Percentiles rank a stretch among this genome's conserved stretches.
Conservation (phyloP, 2,113 vertebrate genomes). For the Thunnus thynnus region DNA sequence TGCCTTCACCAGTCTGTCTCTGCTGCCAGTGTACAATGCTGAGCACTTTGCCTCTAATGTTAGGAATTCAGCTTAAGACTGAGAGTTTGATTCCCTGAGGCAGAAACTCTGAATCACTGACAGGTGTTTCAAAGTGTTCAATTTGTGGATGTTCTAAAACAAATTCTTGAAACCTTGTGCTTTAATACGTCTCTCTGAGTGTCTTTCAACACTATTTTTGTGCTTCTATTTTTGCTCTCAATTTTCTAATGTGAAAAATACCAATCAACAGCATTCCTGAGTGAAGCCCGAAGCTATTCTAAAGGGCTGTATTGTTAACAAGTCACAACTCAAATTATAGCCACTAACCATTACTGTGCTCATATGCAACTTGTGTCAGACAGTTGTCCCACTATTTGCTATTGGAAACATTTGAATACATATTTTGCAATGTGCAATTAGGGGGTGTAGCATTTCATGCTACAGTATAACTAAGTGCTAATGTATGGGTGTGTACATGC, state of each 20-base stretch:
- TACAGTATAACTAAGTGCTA: slow-evolving; percentile 24
- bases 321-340: slow-evolving; percentile 48
- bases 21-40: slow-evolving; percentile 51
- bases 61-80: slow-evolving; percentile 63
- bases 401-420: slow-evolving; percentile 24
- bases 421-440: not conserved
- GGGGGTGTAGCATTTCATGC: slow-evolving; percentile 13
- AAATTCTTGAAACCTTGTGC: slow-evolving; percentile 73
- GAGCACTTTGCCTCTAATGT: slow-evolving; percentile 66
- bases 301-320: slow-evolving; percentile 27
- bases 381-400: not conserved
- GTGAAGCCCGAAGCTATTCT: slow-evolving; percentile 43
- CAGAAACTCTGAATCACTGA: slow-evolving; percentile 73
- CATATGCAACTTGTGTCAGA: not conserved
- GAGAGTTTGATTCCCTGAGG: slow-evolving; percentile 78
- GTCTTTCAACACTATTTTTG: slow-evolving; percentile 71
- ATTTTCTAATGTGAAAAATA: slow-evolving; percentile 39
- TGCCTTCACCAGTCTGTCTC: slow-evolving; percentile 47
- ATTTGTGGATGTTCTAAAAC: slow-evolving; percentile 79
- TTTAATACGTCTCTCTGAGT: slow-evolving; percentile 68
- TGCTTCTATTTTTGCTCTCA: slow-evolving; percentile 68
- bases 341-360: slow-evolving; percentile 14
- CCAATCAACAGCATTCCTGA: slow-evolving; percentile 59
- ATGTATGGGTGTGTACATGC: slow-evolving; percentile 40
- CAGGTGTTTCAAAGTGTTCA: slow-evolving; percentile 80